Evolutionary conservation across 2,888 invertebrate genomes (phyloP).

Genomic region (Polyploca ridens): DNA sequence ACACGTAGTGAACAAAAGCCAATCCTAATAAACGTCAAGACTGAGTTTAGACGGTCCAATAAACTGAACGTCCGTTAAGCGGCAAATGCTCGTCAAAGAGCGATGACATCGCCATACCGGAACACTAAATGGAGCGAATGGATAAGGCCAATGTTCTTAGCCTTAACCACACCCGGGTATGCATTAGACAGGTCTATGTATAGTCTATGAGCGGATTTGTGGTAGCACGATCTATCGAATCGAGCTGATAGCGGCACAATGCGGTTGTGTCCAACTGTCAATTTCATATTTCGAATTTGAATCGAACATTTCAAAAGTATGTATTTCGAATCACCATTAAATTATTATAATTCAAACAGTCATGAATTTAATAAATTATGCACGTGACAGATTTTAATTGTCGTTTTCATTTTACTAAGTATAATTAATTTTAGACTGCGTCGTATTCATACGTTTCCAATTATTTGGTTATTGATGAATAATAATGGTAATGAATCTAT

Average conservation of each 20-base stretch:
- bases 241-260: conserved; percentile 26
- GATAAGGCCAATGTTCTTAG: conserved; percentile 48
- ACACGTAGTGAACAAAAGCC: conserved; percentile 43
- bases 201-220: conserved; percentile 40
- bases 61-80: conserved; percentile 20
- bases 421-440: not conserved
- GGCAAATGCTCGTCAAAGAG: conserved; percentile 40
- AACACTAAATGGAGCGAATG: conserved; percentile 46
- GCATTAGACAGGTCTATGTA: conserved; percentile 48
- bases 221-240: conserved; percentile 42
- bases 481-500: not conserved
- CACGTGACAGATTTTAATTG: not conserved
- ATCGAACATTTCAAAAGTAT: conserved; percentile 4
- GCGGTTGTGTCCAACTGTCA: conserved; percentile 31
- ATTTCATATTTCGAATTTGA: conserved; percentile 36
- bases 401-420: not conserved
- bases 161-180: conserved; percentile 40
- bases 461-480: conserved; percentile 7
- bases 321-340: not conserved
- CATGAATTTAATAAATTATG: not conserved
- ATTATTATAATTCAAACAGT: not conserved
- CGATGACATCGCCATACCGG: conserved; percentile 38
- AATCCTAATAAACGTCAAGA: conserved; percentile 25
- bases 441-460: not conserved
- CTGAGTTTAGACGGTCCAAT: conserved; percentile 25